Conservation (phyloP, 2,888 invertebrate genomes). For the Melinaea marsaeus region DNA sequence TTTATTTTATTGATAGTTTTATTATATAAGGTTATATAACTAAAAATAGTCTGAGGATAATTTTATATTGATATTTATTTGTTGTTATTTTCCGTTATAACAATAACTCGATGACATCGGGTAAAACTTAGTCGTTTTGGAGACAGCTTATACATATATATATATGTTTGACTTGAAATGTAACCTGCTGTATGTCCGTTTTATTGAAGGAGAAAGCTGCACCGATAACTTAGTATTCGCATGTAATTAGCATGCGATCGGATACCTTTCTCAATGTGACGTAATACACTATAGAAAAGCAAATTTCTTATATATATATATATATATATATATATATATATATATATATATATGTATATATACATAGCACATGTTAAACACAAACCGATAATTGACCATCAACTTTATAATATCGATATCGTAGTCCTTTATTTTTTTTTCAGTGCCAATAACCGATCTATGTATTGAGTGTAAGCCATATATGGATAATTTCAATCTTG, state of each 20-base stretch:
- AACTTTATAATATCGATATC: no score
- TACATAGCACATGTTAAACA: not conserved
- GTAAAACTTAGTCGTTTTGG: no score
- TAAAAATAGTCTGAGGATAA: no score
- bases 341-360: not conserved
- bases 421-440: not conserved
- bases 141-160: no score
- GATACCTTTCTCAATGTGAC: slow-evolving; percentile 8
- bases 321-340: not conserved
- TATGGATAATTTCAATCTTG: no score
- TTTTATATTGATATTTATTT: no score
- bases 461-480: not conserved
- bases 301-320: no score
- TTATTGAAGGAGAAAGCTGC: slow-evolving; percentile 23
- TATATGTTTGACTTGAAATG: not conserved
- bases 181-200: slow-evolving; percentile 5
- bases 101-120: no score
- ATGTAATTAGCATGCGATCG: slow-evolving; percentile 23
- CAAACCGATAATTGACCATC: slow-evolving; percentile 10
- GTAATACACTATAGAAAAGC: not conserved
- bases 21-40: no score
- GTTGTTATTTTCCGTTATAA: no score
- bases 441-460: not conserved
- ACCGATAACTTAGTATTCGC: slow-evolving; percentile 23
- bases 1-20: no score